Conservation (phyloP, 2,797 vertebrate species). For the Falco concolor region DNA sequence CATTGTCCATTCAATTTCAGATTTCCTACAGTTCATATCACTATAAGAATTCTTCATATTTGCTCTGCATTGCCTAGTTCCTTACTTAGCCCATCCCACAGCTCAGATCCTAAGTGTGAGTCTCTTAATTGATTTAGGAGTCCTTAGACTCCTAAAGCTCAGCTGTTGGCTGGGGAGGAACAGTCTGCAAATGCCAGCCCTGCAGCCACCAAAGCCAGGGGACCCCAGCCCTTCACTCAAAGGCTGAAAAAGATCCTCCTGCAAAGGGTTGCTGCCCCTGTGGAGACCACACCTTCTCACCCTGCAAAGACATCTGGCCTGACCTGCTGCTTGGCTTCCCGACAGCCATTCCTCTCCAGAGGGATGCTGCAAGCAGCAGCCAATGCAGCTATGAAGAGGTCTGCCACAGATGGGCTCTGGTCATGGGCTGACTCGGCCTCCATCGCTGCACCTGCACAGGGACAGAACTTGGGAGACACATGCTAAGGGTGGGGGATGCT, state of each 20-base stretch:
- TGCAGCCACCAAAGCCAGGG: neutral
- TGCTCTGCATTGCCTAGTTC: neutral
- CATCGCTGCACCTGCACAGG: conserved; percentile 26
- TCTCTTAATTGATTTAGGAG: neutral
- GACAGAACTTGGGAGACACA: neutral
- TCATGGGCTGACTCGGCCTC: conserved; percentile 11
- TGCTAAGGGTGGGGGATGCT: neutral
- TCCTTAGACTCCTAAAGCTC: neutral
- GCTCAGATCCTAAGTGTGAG: neutral
- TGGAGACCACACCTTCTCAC: neutral
- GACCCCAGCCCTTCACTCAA: neutral
- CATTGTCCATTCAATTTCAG: neutral
- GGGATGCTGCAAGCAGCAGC: conserved; percentile 68
- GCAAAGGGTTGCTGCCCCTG: neutral
- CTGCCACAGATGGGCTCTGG: conserved; percentile 17
- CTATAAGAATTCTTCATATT: neutral
- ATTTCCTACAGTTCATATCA: neutral
- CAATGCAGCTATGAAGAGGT: conserved; percentile 53
- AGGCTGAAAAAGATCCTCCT: neutral
- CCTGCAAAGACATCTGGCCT: neutral
- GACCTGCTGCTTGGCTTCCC: conserved; percentile 75
- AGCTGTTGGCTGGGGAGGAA: neutral
- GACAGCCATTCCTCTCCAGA: conserved; percentile 50
- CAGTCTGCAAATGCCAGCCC: neutral
- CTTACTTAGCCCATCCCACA: neutral